These are phyloP conservation scores for Clarias macrocephalus DNA, from an alignment of 2,113 vertebrate genomes.

Conservation along the genomic window DNA sequence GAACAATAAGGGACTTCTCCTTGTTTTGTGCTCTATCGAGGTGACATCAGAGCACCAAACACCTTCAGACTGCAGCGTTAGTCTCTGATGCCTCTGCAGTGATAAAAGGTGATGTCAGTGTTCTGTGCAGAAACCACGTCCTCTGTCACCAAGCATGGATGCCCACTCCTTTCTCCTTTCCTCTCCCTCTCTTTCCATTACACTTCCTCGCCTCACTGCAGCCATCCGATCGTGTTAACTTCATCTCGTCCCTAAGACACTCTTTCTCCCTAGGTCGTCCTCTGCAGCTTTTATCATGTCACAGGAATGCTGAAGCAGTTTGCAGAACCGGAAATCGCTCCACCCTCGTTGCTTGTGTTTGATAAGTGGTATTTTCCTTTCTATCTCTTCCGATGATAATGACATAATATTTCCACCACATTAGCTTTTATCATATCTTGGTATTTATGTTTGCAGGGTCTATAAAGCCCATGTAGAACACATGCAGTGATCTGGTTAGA, in stretches of 20 bases:
- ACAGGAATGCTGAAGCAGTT: constrained; percentile 44
- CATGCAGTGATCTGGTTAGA: background rate
- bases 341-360: constrained; percentile 32
- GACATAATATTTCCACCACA: background rate
- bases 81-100: constrained; percentile 1
- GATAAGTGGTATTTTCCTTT: constrained; percentile 28
- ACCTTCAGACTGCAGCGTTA: constrained; percentile 18
- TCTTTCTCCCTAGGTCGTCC: constrained; percentile 34
- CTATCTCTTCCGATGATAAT: constrained; percentile 34
- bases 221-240: constrained; percentile 49
- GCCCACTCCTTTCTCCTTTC: constrained; percentile 11
- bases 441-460: constrained; percentile 7
- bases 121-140: constrained; percentile 13
- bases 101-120: constrained; percentile 11
- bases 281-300: constrained; percentile 48
- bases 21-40: constrained; percentile 31
- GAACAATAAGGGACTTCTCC: background rate
- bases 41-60: constrained; percentile 30
- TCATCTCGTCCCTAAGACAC: constrained; percentile 35
- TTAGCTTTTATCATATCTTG: constrained; percentile 12
- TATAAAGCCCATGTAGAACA: constrained; percentile 19
- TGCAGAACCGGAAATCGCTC: constrained; percentile 28
- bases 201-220: constrained; percentile 46
- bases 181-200: constrained; percentile 36
- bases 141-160: background rate